Percentiles rank a stretch among this genome's conserved stretches.
phyloP scores from a whole-genome alignment of 2,113 vertebrate genomes.

The Hyla sarda region DNA sequence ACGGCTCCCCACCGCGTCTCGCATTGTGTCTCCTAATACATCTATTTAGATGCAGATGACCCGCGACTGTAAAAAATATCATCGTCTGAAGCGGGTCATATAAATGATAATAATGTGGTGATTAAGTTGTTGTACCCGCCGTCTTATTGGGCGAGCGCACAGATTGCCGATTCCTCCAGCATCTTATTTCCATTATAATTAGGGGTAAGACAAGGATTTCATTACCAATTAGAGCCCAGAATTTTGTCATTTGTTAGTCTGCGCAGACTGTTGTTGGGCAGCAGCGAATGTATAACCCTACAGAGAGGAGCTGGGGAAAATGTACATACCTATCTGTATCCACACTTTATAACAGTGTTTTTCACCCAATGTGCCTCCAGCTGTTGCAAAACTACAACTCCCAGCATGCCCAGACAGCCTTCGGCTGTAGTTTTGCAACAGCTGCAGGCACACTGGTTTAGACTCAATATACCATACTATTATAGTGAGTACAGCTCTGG shows the following conservation, averaged over 20 bases:
- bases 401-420: too few species aligned
- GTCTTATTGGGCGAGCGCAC: constrained; percentile 28
- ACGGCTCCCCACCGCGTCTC: background rate
- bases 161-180: constrained; percentile 20
- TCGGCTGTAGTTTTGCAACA: too few species aligned
- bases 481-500: too few species aligned
- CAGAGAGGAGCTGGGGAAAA: constrained; percentile 6
- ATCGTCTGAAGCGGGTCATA: constrained; percentile 2
- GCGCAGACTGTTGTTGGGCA: constrained; percentile 15
- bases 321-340: constrained; percentile 45
- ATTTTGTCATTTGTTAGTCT: constrained; percentile 45
- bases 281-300: constrained; percentile 16
- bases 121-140: constrained; percentile 48
- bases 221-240: constrained; percentile 55
- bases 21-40: constrained; percentile 52
- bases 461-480: too few species aligned
- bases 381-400: too few species aligned
- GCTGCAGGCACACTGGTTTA: too few species aligned
- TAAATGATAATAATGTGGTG: constrained; percentile 49
- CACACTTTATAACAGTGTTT: constrained; percentile 6
- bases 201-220: constrained; percentile 56
- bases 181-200: constrained; percentile 59
- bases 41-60: constrained; percentile 65
- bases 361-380: too few species aligned
- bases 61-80: constrained; percentile 54